Evolutionary conservation across 2,797 vertebrate species (phyloP).

Genomic region (Petrocephalus schoutedeni): DNA sequence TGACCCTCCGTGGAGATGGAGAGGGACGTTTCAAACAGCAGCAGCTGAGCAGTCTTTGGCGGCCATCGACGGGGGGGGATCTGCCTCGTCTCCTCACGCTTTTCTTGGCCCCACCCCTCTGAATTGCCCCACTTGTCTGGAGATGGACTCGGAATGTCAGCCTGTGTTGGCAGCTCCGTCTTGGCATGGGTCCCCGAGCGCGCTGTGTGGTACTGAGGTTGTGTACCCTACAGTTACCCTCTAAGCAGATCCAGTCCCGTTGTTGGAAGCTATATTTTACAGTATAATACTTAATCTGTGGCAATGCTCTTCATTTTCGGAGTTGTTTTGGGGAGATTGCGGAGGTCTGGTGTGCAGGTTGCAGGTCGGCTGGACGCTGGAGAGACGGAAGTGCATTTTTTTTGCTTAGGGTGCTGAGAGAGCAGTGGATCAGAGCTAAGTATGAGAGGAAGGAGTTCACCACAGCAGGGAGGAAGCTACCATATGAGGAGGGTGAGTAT

Average conservation of each 20-base stretch:
- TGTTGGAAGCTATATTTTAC: background rate
- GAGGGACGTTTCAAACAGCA: background rate
- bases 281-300: background rate
- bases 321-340: background rate
- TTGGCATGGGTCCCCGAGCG: background rate
- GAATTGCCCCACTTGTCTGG: background rate
- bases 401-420: conserved; percentile 67
- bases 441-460: conserved; percentile 79
- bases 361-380: background rate
- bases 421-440: conserved; percentile 86
- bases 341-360: background rate
- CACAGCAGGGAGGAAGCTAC: conserved; percentile 47
- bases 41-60: background rate
- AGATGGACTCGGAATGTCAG: background rate
- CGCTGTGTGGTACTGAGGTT: background rate
- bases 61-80: background rate
- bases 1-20: background rate
- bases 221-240: background rate
- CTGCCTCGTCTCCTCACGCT: background rate
- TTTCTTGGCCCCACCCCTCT: background rate
- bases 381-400: conserved; percentile 7
- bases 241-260: background rate
- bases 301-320: background rate
- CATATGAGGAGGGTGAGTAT: conserved; percentile 65
- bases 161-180: background rate